Percentiles rank a stretch among this genome's conserved stretches.
Evolutionary conservation across 2,113 vertebrate species (phyloP).

Genomic region (Regulus satrapa): DNA sequence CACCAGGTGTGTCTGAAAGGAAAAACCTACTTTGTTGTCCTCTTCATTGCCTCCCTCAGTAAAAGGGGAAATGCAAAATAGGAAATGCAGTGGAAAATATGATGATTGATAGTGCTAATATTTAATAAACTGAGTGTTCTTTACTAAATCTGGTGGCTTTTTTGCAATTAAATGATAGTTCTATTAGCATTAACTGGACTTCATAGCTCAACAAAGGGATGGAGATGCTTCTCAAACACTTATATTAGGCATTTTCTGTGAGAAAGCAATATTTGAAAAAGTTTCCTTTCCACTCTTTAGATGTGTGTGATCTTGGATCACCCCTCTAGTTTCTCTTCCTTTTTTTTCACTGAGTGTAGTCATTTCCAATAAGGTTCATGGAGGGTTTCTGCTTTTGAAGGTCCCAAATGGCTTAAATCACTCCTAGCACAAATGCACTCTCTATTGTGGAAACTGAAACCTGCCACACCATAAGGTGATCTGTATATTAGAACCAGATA

Average conservation of each 20-base stretch:
- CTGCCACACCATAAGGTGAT: constrained; percentile 66
- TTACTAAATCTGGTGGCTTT: neutral
- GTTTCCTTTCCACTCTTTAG: neutral
- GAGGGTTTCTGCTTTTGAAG: constrained; percentile 60
- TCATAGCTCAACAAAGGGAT: neutral
- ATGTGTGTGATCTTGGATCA: constrained; percentile 55
- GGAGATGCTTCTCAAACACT: neutral
- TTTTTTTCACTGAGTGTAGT: constrained; percentile 38
- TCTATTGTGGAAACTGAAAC: constrained; percentile 69
- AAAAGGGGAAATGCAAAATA: neutral
- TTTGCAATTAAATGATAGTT: neutral
- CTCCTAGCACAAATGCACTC: constrained; percentile 60
- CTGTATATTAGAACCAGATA: constrained; percentile 66
- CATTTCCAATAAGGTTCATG: constrained; percentile 66
- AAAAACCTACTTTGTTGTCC: neutral
- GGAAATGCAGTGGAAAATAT: neutral
- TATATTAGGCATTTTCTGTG: neutral
- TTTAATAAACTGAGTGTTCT: neutral
- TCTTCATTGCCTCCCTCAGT: neutral
- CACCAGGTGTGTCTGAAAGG: constrained; percentile 20
- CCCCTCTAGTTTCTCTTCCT: neutral
- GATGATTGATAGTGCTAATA: neutral
- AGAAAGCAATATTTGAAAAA: constrained; percentile 30
- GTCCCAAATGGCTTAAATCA: constrained; percentile 68
- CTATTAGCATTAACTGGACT: neutral